Conservation (phyloP, 2,888 invertebrate species). For the Trissolcus brochymenae region DNA sequence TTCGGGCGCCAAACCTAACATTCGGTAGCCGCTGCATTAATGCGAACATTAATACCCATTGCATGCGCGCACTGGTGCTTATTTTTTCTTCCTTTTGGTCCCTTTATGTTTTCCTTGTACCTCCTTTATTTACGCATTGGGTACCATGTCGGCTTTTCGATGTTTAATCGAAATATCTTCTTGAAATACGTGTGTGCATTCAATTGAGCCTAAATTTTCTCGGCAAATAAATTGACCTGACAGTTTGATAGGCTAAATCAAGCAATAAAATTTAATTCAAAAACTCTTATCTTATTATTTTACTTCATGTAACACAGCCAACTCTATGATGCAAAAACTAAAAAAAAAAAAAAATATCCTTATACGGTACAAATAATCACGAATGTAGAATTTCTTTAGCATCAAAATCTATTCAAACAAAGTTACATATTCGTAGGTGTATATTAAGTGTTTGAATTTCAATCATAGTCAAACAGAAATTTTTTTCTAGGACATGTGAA, state of each 20-base stretch:
- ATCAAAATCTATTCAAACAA: too few relatives aligned
- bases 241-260: constrained; percentile 37
- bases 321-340: too few relatives aligned
- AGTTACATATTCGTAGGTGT: too few relatives aligned
- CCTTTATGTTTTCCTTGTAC: constrained; percentile 23
- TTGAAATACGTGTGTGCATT: constrained; percentile 26
- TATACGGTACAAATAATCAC: too few relatives aligned
- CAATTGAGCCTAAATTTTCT: constrained; percentile 26
- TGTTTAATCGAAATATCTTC: constrained; percentile 33
- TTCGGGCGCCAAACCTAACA: constrained; percentile 57
- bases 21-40: constrained; percentile 59
- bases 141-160: constrained; percentile 17
- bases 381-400: too few relatives aligned
- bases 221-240: constrained; percentile 30
- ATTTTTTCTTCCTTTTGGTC: constrained; percentile 37
- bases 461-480: too few relatives aligned
- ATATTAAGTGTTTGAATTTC: too few relatives aligned
- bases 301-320: too few relatives aligned
- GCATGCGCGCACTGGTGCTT: constrained; percentile 40
- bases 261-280: constrained; percentile 27
- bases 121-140: constrained; percentile 21
- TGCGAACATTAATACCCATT: constrained; percentile 53
- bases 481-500: too few relatives aligned
- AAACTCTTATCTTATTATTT: neutral
- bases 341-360: too few relatives aligned